Evolutionary conservation across 1,140 invertebrate species (phyloP).

Genomic region (Drosophila lini): DNA sequence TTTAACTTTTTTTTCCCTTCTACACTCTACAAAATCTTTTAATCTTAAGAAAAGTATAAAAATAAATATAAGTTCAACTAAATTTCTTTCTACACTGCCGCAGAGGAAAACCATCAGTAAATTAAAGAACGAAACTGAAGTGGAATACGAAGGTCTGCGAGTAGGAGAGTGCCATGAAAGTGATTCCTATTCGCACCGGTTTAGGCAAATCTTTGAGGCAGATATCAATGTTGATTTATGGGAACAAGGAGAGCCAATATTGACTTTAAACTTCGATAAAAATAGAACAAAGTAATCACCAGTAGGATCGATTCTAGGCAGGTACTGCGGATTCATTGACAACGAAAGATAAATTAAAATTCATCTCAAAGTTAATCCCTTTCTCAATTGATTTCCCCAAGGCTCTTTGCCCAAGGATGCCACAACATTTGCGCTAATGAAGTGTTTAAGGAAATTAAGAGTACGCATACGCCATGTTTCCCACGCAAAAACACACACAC

Average conservation of each 20-base stretch:
- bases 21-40: too few species aligned
- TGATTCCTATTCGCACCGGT: not conserved
- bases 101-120: too few species aligned
- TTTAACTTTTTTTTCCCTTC: not conserved
- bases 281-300: constrained; percentile 5
- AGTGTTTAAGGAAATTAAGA: constrained; percentile 57
- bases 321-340: not conserved
- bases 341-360: constrained; percentile 25
- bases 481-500: constrained; percentile 14
- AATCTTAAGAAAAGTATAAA: too few species aligned
- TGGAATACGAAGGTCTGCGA: not conserved
- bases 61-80: not conserved
- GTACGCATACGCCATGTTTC: constrained; percentile 42
- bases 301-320: not conserved
- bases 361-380: constrained; percentile 19
- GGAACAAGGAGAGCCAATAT: not conserved
- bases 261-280: not conserved
- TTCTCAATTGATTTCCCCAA: constrained; percentile 34
- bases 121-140: constrained; percentile 1
- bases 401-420: constrained; percentile 1
- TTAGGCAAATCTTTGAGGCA: not conserved
- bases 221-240: constrained; percentile 10
- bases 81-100: not conserved
- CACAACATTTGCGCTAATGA: constrained; percentile 60
- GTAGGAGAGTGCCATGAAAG: not conserved